phyloP scores from a whole-genome alignment of 2,888 invertebrate genomes.

The Adelphocoris suturalis region DNA sequence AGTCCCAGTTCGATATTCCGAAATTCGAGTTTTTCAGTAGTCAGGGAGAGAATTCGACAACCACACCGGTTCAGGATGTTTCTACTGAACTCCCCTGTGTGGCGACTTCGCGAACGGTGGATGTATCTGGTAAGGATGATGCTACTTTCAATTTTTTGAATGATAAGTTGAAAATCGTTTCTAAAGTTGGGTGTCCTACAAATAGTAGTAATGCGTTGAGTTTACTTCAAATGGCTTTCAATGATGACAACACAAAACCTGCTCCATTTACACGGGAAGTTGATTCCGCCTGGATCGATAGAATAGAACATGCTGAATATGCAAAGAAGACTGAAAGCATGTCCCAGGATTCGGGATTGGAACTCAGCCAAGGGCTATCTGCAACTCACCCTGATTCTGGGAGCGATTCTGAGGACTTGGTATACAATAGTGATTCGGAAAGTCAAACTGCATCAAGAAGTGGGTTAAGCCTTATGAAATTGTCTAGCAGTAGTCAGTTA shows the following conservation, averaged over 20 bases:
- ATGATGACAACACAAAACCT: constrained; percentile 73
- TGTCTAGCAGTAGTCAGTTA: neutral
- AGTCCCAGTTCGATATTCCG: constrained; percentile 61
- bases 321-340: constrained; percentile 67
- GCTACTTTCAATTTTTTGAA: constrained; percentile 70
- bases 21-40: constrained; percentile 58
- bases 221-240: constrained; percentile 78
- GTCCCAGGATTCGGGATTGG: constrained; percentile 77
- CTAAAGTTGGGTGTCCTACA: constrained; percentile 73
- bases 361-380: constrained; percentile 54
- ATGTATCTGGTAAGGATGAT: neutral
- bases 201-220: constrained; percentile 77
- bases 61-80: neutral
- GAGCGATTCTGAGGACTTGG: constrained; percentile 82
- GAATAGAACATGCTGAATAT: constrained; percentile 76
- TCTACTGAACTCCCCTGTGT: neutral
- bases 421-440: constrained; percentile 82
- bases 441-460: constrained; percentile 56
- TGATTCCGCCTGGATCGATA: constrained; percentile 83
- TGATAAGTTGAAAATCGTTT: constrained; percentile 76
- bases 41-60: neutral
- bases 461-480: constrained; percentile 44
- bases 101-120: neutral
- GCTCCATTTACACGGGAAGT: constrained; percentile 77
- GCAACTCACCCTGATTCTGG: constrained; percentile 45